These are phyloP conservation scores for Acronicta alni DNA, from an alignment of 2,888 invertebrate species.

Conservation along the genomic window DNA sequence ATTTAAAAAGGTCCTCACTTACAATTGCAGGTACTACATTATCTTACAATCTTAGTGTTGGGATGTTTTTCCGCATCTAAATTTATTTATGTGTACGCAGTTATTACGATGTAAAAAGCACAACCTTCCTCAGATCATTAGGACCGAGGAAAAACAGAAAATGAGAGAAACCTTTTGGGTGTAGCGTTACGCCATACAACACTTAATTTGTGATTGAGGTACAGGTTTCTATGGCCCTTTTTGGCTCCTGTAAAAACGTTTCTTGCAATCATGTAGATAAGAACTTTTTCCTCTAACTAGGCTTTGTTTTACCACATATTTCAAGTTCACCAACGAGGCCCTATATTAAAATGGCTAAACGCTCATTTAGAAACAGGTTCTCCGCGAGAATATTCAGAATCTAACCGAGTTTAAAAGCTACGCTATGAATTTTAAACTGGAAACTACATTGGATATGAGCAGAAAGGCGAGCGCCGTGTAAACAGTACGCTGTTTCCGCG, in stretches of 20 bases:
- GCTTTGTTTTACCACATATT: slow-evolving; percentile 16
- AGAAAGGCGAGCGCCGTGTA: slow-evolving; percentile 79
- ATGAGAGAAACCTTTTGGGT: slow-evolving; percentile 62
- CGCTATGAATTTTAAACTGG: slow-evolving; percentile 83
- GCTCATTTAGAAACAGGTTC: slow-evolving; percentile 75
- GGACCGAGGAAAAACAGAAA: slow-evolving; percentile 63
- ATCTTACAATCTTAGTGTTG: slow-evolving; percentile 50
- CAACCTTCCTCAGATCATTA: slow-evolving; percentile 65
- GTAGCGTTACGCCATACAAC: slow-evolving; percentile 57
- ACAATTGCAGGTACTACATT: slow-evolving; percentile 36
- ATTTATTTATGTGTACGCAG: slow-evolving; percentile 58
- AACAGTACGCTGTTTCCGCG: slow-evolving; percentile 74
- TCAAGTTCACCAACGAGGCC: slow-evolving; percentile 40
- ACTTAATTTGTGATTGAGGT: slow-evolving; percentile 61
- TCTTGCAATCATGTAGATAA: slow-evolving; percentile 37
- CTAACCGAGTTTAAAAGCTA: slow-evolving; percentile 80
- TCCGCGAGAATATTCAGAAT: slow-evolving; percentile 71
- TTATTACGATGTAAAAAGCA: slow-evolving; percentile 64
- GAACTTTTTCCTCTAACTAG: slow-evolving; percentile 17
- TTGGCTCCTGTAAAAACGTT: slow-evolving; percentile 35
- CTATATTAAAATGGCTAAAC: slow-evolving; percentile 69
- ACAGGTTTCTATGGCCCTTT: slow-evolving; percentile 52
- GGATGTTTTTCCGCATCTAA: slow-evolving; percentile 54
- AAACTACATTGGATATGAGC: slow-evolving; percentile 83
- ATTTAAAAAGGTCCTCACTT: slow-evolving; percentile 24